phyloP scores from a whole-genome alignment of 2,888 invertebrate genomes.

The Folsomia candida region DNA sequence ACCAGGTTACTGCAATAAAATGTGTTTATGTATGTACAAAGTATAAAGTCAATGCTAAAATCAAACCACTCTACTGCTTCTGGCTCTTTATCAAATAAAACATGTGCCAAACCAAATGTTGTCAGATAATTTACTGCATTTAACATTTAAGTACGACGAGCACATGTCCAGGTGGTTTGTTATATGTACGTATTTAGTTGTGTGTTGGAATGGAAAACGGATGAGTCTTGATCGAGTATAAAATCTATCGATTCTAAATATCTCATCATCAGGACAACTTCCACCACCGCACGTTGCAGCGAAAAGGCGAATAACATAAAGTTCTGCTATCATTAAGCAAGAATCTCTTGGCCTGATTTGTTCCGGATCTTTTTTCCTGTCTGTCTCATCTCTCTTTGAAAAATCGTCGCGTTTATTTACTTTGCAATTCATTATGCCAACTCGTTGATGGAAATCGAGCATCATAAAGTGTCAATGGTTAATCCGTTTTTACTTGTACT shows the following conservation, averaged over 20 bases:
- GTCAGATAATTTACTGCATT: not conserved
- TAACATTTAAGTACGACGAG: not conserved
- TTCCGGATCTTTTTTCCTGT: not conserved
- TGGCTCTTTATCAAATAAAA: not conserved
- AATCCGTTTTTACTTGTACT: not conserved
- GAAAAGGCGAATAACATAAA: no score
- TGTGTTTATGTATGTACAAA: not conserved
- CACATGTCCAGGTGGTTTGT: not conserved
- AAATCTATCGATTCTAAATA: not conserved
- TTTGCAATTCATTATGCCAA: slow-evolving; percentile 41
- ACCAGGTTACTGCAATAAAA: no score
- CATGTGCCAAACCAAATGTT: not conserved
- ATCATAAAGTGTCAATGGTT: slow-evolving; percentile 7
- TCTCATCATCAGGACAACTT: not conserved
- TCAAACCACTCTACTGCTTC: not conserved
- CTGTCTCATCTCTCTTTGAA: slow-evolving; percentile 10
- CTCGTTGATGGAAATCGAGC: slow-evolving; percentile 19
- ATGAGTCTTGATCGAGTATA: not conserved
- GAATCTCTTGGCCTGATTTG: not conserved
- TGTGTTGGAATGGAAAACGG: not conserved
- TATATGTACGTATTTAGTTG: no score
- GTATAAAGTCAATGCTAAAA: not conserved
- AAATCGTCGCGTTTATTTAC: slow-evolving; percentile 38
- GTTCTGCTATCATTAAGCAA: no score
- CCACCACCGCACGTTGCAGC: no score